Evolutionary conservation across 2,797 vertebrate species (phyloP), one percentile per base, ranked within the genome.

Genomic region (Columba guinea): DNA sequence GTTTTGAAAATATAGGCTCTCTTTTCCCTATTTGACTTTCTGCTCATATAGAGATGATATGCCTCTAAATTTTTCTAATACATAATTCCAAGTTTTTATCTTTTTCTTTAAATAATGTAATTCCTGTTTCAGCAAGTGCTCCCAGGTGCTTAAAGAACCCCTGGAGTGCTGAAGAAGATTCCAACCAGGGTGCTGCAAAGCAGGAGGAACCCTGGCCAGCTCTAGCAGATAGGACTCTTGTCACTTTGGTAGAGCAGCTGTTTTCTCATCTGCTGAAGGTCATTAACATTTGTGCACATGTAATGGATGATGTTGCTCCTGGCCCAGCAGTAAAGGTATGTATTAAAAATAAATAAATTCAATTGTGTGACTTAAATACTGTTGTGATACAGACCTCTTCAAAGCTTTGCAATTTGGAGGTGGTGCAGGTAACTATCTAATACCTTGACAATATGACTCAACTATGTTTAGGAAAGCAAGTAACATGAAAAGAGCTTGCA

Each of bases 281-380:
- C 90, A 98, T 99, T 90, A 99, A 99, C 95, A 99, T 99, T 97
- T 99, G 99, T 79, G 98, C 99, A 10, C 99, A 99, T 49, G 99
- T 99, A 41, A 95, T 99, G 93, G 99, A 99, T 46, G 99, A 99
- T 67, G 98, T 98, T 14, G 97, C 99, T 55, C 99, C 99, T 11
- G 99, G 99, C 39, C 99, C 99, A 51, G 98, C 99, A 11, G 95
- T 98, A 19, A 99, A 99, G 98, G 99, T 99, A 93, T 8, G 13
- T 67, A 53, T 79, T 77, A 62, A 73, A 56, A 78, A 52, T 11
- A 32, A 60, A 58, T 51, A 19, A 71, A 32, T 24, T 20, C 63
- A 84, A 16, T 7, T 0, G 3, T 44, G 9, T 51, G 32, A 35
- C 9, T 70, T 77, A 51, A 68, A 65, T 82, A 77, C 10, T 53